Evolutionary conservation across 92 coral and sea anemone species (phyloP), one percentile per base, ranked within the genome.

Genomic region (Micromussa lordhowensis): DNA sequence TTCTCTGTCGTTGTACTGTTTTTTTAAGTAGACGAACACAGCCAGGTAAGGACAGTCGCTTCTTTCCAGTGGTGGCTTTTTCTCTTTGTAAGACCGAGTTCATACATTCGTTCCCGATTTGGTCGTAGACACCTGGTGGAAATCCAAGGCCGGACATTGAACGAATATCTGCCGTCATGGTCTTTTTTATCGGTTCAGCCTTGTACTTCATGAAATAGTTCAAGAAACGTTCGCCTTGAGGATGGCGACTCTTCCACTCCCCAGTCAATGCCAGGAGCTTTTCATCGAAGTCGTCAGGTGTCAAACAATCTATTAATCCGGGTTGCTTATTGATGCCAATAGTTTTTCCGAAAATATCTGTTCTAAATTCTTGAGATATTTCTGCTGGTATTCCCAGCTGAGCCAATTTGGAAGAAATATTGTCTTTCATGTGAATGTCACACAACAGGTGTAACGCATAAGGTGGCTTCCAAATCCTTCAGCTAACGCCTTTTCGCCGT

Each of bases 11-110:
- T 2, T 86, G 66, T 3, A 86, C 90, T 3, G 77, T 81, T 31
- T 29, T 36, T 13, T 53, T 28, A 19, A 68, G 17, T 15, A 29
- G 1, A 15, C 35, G 74, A 8, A n/a, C 74, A 68, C 32, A 5
- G 17, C 35, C 3, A 36, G 32, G 32, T 2, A 53, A 11, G 6
- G 57, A 53, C 40, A 61, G 32, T 54, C 32, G 16, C 77, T 78
- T 63, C n/a, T 87, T 77, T 8, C 90, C 90, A 44, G 68, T 38
- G 78, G 26, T 87, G 30, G 31, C 66, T 57, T 81, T 78, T 21
- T 78, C 83, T 12, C 74, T 34, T 12, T 53, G 58, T 15, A 53
- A 11, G 6, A 53, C 58, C 1, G 58, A 10, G 58, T 53, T 53
- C 58, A 53, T 53, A 15, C 58, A 53, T 9, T 53, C 58, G 14